Percentiles rank a stretch among this genome's conserved stretches.
Conservation (phyloP, 2,888 invertebrate species). For the Coleophora deauratella region DNA sequence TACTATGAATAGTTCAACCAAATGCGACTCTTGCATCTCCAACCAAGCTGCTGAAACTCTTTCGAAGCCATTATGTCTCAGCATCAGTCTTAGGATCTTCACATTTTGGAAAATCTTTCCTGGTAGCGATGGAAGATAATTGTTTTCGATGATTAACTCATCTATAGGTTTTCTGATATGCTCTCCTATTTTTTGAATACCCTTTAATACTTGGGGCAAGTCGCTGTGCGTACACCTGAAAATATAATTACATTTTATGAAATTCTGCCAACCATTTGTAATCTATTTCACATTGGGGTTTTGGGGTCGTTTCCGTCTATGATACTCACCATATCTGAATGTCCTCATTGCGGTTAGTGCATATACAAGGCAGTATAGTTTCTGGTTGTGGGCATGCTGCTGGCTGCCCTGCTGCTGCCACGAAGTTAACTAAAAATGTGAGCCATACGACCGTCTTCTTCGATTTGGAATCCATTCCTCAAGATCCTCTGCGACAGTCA, state of each 20-base stretch:
- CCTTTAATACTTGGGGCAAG: slow-evolving; percentile 82
- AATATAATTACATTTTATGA: slow-evolving; percentile 10
- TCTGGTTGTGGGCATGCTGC: slow-evolving; percentile 82
- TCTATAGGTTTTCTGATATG: slow-evolving; percentile 82
- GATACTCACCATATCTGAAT: slow-evolving; percentile 85
- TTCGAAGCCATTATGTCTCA: slow-evolving; percentile 88
- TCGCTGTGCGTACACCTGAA: slow-evolving; percentile 94
- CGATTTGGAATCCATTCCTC: slow-evolving; percentile 57
- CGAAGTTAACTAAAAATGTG: slow-evolving; percentile 28
- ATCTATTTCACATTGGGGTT: neutral
- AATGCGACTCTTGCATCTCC: slow-evolving; percentile 81
- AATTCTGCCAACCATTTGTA: neutral
- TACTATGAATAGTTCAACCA: slow-evolving; percentile 89
- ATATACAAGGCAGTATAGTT: slow-evolving; percentile 86
- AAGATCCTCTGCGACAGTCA: slow-evolving; percentile 42
- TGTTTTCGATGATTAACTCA: slow-evolving; percentile 90
- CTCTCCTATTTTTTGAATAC: slow-evolving; percentile 80
- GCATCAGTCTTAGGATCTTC: slow-evolving; percentile 84
- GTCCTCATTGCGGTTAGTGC: slow-evolving; percentile 83
- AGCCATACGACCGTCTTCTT: slow-evolving; percentile 46
- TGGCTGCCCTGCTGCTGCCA: slow-evolving; percentile 28
- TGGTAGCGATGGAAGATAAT: slow-evolving; percentile 88
- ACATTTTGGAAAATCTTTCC: slow-evolving; percentile 85
- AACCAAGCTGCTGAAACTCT: slow-evolving; percentile 87
- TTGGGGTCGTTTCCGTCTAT: neutral